Base-by-base conservation (phyloP, 2,797 vertebrate genomes). In the Myotis myotis region DNA sequence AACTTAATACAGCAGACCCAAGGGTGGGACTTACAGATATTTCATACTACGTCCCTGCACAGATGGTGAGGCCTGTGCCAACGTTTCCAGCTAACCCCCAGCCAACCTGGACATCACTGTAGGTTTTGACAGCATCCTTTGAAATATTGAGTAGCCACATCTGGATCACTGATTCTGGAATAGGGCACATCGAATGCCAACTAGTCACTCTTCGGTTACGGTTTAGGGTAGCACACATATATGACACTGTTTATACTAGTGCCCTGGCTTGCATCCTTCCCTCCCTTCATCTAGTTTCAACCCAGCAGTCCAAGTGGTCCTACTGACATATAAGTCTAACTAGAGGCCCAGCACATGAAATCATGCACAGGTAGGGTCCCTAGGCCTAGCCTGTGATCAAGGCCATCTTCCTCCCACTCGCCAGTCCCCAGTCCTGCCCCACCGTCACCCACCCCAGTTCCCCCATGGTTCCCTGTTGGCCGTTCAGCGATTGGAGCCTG, bases 41-140 rank as follows among this genome's bases (percentile, higher is more conserved):
- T 1, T 2, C 3, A 6, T 4, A 9, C 13, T 28, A 4, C 28
- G 1, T 7, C 3, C 28, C 6, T 1, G 9, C 20, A 6, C 71
- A 30, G 22, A 2, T 8, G 2, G 8, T 7, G 30, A 30, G 53
- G 38, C 64, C 38, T 62, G 33, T 28, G 16, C 7, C 36, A 15
- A 25, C 9, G 1, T 6, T 60, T 68, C 28, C 28, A 53, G 19
- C 10, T 36, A 25, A 51, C 25, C 15, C 33, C 15, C 6, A 8
- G 10, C 38, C 33, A 8, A 44, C 41, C 23, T 13, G n/a, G 66
- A 33, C 8, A 4, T 19, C 75, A 13, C 7, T 36, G 47, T 13
- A 28, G 60, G n/a, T 91, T 82, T 41, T 47, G 25, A 72, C 1
- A 3, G 0, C 33, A 57, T 47, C 36, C 33, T 82, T 47, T 71